Evolutionary conservation across 2,113 vertebrate genomes (phyloP).

Genomic region (Rhinichthys klamathensis): DNA sequence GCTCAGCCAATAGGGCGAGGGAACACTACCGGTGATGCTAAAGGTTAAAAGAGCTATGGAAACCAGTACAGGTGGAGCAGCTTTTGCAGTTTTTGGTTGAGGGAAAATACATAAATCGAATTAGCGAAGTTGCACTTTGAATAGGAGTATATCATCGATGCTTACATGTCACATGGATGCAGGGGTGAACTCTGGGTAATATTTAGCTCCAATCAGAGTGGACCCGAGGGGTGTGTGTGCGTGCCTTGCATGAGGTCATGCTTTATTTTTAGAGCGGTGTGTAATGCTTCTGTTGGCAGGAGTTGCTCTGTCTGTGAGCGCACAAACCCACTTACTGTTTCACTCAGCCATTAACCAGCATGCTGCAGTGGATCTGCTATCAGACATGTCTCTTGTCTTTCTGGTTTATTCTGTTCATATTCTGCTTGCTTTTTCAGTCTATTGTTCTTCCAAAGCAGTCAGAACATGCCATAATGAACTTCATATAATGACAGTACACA

Average conservation of each 20-base stretch:
- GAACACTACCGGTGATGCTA: background rate
- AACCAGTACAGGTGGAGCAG: background rate
- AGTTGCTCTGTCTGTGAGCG: conserved; percentile 28
- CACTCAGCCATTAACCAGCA: conserved; percentile 39
- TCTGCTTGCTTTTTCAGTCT: background rate
- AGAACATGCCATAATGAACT: background rate
- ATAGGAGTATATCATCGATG: background rate
- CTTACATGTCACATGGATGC: conserved; percentile 64
- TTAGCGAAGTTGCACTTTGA: background rate
- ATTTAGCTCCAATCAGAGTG: conserved; percentile 59
- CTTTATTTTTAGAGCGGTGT: conserved; percentile 81
- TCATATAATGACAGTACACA: background rate
- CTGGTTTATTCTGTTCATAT: conserved; percentile 7
- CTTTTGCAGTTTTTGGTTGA: background rate
- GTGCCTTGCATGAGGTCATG: conserved; percentile 75
- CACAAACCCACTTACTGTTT: conserved; percentile 24
- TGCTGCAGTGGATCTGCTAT: conserved; percentile 28
- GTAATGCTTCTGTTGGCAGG: conserved; percentile 75
- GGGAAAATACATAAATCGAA: background rate
- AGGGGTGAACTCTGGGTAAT: conserved; percentile 58
- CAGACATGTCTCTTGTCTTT: background rate
- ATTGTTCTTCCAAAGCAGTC: background rate
- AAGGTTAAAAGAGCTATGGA: conserved; percentile 22
- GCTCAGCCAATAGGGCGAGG: conserved; percentile 54
- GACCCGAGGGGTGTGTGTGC: conserved; percentile 64